phyloP scores from a whole-genome alignment of 2,888 invertebrate genomes.

The Deroplatys truncata region DNA sequence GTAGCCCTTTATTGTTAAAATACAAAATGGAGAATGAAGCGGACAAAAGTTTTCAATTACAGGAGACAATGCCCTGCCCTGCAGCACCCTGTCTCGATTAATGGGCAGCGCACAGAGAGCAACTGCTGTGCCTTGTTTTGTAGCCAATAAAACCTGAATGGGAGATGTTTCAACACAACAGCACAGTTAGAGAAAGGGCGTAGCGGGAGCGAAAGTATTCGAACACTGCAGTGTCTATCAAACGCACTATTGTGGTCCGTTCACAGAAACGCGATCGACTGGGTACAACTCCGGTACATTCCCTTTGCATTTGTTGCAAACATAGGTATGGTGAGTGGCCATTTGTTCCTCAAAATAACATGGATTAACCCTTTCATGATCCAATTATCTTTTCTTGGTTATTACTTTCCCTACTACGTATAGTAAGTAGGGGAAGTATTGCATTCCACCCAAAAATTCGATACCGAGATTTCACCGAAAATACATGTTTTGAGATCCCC shows the following conservation, averaged over 20 bases:
- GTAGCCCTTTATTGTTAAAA: background rate
- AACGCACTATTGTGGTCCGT: background rate
- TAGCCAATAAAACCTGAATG: slow-evolving; percentile 8
- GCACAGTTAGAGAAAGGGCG: background rate
- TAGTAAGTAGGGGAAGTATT: too few relatives aligned
- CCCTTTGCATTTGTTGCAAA: too few relatives aligned
- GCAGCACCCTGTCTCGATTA: slow-evolving; percentile 12
- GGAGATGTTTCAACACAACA: slow-evolving; percentile 7
- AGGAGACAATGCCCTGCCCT: slow-evolving; percentile 23
- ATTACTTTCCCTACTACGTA: too few relatives aligned
- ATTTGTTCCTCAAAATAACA: too few relatives aligned
- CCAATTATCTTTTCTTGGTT: too few relatives aligned
- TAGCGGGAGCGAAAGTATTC: background rate
- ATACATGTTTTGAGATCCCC: too few relatives aligned
- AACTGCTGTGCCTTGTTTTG: background rate
- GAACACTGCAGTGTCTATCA: background rate
- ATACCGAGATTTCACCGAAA: too few relatives aligned
- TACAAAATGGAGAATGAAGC: background rate
- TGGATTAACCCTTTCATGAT: too few relatives aligned
- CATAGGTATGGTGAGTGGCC: too few relatives aligned
- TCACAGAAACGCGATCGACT: too few relatives aligned
- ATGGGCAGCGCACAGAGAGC: background rate
- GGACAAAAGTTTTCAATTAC: slow-evolving; percentile 31
- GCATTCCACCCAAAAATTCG: too few relatives aligned
- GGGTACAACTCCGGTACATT: too few relatives aligned